phyloP scores from a whole-genome alignment of 1,140 invertebrate genomes.

The Trichonephila clavipes region DNA sequence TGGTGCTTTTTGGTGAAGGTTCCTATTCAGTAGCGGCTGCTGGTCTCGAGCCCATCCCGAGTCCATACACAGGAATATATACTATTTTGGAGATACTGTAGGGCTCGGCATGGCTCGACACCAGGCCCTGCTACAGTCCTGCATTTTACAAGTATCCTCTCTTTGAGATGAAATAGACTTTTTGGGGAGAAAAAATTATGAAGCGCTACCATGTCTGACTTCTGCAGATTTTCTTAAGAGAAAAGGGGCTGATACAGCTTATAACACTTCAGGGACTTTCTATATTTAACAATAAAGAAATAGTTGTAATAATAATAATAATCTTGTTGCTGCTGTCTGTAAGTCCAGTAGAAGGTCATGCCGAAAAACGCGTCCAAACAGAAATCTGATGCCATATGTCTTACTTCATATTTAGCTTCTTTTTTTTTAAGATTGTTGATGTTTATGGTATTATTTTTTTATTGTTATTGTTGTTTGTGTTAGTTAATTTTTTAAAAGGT shows the following conservation, averaged over 20 bases:
- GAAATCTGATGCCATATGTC: neutral
- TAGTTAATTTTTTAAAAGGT: too few relatives aligned
- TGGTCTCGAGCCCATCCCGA: neutral
- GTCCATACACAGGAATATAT: conserved; percentile 34
- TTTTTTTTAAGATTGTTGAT: too few relatives aligned
- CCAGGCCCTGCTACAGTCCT: neutral
- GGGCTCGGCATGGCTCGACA: conserved; percentile 12
- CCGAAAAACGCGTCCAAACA: neutral
- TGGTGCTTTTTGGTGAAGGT: conserved; percentile 77
- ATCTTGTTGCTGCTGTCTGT: conserved; percentile 50
- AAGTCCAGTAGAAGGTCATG: neutral
- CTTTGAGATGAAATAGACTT: neutral
- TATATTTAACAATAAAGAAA: conserved; percentile 54
- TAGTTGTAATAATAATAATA: conserved; percentile 36
- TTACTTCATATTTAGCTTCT: neutral
- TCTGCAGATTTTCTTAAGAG: conserved; percentile 37
- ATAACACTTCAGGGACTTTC: conserved; percentile 76
- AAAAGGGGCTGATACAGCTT: conserved; percentile 65
- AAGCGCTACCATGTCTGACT: conserved; percentile 40
- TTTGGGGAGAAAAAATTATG: neutral
- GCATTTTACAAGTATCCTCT: conserved; percentile 54
- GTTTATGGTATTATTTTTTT: too few relatives aligned
- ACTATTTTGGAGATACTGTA: conserved; percentile 69
- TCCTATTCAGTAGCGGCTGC: conserved; percentile 65
- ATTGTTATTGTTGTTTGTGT: too few relatives aligned